Percentiles rank a stretch among this genome's conserved stretches.
phyloP scores from a whole-genome alignment of 2,797 vertebrate species.

The Anableps anableps region DNA sequence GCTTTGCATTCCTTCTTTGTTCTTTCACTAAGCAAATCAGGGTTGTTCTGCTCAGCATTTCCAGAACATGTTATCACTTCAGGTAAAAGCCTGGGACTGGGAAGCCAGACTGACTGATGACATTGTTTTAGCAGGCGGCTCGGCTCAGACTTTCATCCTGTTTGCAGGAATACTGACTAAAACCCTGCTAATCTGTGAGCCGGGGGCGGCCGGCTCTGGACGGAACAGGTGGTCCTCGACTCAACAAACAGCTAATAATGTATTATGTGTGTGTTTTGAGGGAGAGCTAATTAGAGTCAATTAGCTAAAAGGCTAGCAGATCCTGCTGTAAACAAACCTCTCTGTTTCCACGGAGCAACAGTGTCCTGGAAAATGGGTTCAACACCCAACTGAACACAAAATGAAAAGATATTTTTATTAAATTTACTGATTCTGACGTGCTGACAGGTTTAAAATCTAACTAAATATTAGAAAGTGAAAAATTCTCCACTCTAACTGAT shows the following conservation, averaged over 20 bases:
- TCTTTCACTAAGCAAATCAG: slow-evolving; percentile 11
- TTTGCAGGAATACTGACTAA: slow-evolving; percentile 41
- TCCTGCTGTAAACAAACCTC: slow-evolving; percentile 12
- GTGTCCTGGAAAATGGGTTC: background rate
- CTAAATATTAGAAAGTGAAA: background rate
- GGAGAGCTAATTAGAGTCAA: slow-evolving; percentile 42
- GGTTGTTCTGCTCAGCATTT: slow-evolving; percentile 16
- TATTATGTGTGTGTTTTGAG: slow-evolving; percentile 14
- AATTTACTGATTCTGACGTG: too few relatives aligned
- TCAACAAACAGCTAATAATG: slow-evolving; percentile 41
- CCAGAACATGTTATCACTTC: slow-evolving; percentile 12
- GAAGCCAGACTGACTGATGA: slow-evolving; percentile 33
- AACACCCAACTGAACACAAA: background rate
- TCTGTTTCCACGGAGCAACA: background rate
- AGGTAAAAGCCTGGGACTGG: slow-evolving; percentile 27
- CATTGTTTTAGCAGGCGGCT: slow-evolving; percentile 27
- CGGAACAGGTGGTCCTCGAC: slow-evolving; percentile 56
- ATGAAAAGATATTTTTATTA: too few relatives aligned
- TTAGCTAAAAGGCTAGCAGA: slow-evolving; percentile 33
- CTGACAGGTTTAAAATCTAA: background rate
- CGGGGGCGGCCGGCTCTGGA: slow-evolving; percentile 9
- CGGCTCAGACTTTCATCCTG: slow-evolving; percentile 26
- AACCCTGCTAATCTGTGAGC: slow-evolving; percentile 52
- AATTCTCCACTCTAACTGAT: background rate
- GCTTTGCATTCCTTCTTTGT: background rate